Evolutionary conservation across 2,113 vertebrate genomes (phyloP).

Genomic region (Thunnus maccoyii): DNA sequence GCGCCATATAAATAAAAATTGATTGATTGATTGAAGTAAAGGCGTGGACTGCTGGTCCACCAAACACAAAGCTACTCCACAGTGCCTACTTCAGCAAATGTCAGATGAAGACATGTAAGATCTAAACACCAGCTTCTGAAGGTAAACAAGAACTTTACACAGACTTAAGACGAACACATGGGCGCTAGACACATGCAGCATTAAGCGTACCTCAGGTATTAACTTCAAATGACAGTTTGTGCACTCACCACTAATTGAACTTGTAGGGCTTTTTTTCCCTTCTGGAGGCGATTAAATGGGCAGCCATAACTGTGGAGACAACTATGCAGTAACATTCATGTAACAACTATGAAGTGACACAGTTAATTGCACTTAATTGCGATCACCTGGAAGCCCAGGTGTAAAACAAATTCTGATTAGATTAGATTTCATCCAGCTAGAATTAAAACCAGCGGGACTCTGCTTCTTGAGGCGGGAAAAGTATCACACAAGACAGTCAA

Average conservation of each 20-base stretch:
- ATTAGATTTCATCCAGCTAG: constrained; percentile 46
- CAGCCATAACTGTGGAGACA: constrained; percentile 4
- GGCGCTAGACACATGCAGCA: neutral
- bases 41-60: no score
- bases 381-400: constrained; percentile 50
- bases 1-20: no score
- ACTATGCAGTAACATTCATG: constrained; percentile 7
- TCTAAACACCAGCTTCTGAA: neutral
- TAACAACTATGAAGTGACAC: constrained; percentile 31
- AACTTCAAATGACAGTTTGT: constrained; percentile 3
- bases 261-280: neutral
- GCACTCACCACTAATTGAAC: constrained; percentile 3
- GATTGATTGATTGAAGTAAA: no score
- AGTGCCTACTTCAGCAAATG: neutral
- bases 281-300: constrained; percentile 13
- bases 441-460: constrained; percentile 55
- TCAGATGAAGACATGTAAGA: neutral
- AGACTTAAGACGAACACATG: neutral
- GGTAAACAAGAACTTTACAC: neutral
- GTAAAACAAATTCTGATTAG: constrained; percentile 46
- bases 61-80: neutral
- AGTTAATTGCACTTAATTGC: constrained; percentile 55
- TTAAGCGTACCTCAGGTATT: neutral
- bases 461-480: constrained; percentile 29
- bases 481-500: constrained; percentile 6